Evolutionary conservation across 2,888 invertebrate species (phyloP).

Genomic region (Lordiphosa fenestrarum): DNA sequence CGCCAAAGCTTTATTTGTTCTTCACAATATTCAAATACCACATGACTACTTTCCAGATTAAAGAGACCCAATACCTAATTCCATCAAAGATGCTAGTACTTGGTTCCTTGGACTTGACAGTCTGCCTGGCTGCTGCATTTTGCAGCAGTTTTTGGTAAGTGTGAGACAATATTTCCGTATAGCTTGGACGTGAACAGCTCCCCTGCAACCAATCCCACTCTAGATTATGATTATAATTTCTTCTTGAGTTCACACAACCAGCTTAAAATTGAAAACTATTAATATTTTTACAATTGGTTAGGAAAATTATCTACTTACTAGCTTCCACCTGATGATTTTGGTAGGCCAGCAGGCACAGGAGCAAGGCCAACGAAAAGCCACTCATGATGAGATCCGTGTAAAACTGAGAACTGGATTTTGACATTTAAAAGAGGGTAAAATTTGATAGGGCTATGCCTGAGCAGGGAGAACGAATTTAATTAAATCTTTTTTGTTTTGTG

Average conservation of each 20-base stretch:
- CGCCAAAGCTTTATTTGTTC: constrained; percentile 3
- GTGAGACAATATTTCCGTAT: not conserved
- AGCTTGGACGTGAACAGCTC: not conserved
- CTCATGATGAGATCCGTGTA: constrained; percentile 5
- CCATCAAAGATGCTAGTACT: not conserved
- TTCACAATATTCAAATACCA: constrained; percentile 2
- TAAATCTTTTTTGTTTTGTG: too few relatives aligned
- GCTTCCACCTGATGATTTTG: constrained; percentile 2
- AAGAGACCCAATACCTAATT: not conserved
- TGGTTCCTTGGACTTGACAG: not conserved
- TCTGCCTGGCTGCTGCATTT: too few relatives aligned
- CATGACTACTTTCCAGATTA: constrained; percentile 2
- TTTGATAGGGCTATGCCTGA: too few relatives aligned
- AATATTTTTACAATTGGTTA: too few relatives aligned
- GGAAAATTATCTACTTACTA: constrained; percentile 4
- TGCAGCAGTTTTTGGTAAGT: not conserved
- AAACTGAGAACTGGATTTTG: not conserved
- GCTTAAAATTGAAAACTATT: not conserved
- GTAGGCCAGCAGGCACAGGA: not conserved
- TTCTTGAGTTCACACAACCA: not conserved
- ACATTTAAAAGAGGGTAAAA: too few relatives aligned
- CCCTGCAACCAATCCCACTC: not conserved
- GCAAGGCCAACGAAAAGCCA: constrained; percentile 8
- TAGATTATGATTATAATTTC: not conserved
- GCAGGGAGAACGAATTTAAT: too few relatives aligned